Conservation (phyloP, 2,888 invertebrate species). For the Galerucella pusilla region DNA sequence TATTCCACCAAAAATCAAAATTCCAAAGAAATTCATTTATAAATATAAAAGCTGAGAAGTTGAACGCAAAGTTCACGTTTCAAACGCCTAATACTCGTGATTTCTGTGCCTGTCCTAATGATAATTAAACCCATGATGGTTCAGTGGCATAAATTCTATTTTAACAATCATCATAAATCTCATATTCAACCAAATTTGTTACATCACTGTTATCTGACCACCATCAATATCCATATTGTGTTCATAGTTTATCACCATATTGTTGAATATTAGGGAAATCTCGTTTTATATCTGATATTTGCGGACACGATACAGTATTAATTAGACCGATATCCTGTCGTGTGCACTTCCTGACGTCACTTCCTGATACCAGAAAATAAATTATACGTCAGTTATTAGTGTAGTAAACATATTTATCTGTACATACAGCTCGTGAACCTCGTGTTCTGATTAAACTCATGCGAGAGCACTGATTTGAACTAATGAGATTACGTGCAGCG, state of each 20-base stretch:
- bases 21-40: no score
- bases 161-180: slow-evolving; percentile 1
- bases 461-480: slow-evolving; percentile 52
- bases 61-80: no score
- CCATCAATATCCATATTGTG: slow-evolving; percentile 25
- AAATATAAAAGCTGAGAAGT: no score
- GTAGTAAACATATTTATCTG: slow-evolving; percentile 34
- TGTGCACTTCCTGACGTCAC: slow-evolving; percentile 34
- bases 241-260: neutral
- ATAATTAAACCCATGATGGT: neutral
- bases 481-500: slow-evolving; percentile 52
- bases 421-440: slow-evolving; percentile 42
- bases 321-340: slow-evolving; percentile 37
- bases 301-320: slow-evolving; percentile 23
- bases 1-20: no score
- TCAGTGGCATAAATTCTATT: neutral
- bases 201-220: slow-evolving; percentile 1
- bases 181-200: slow-evolving; percentile 12
- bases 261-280: slow-evolving; percentile 22
- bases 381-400: slow-evolving; percentile 46
- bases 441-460: slow-evolving; percentile 52
- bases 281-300: slow-evolving; percentile 28
- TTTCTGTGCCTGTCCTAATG: no score
- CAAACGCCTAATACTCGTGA: no score
- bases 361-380: slow-evolving; percentile 46